Evolutionary conservation across 2,888 invertebrate genomes (phyloP).

Genomic region (Rhabditoides inermis): DNA sequence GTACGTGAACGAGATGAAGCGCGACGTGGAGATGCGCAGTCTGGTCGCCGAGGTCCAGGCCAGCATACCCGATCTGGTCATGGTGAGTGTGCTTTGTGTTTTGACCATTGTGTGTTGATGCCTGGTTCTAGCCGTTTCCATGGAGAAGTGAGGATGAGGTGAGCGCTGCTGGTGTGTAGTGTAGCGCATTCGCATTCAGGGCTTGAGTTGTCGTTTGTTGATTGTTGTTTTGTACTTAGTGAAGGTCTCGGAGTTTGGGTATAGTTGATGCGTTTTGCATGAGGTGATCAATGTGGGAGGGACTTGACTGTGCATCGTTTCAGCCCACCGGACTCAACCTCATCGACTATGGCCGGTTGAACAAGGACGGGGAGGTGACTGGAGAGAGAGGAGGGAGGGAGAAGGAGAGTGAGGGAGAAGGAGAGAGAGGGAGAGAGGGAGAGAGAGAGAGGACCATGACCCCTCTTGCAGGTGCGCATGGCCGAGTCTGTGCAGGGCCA

Average conservation of each 20-base stretch:
- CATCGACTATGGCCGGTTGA: slow-evolving; percentile 79
- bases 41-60: slow-evolving; percentile 82
- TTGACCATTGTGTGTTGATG: background rate
- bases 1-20: slow-evolving; percentile 92
- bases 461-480: slow-evolving; percentile 17
- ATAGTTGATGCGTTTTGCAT: too few species aligned
- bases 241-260: too few species aligned
- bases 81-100: slow-evolving; percentile 29
- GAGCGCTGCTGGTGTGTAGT: too few species aligned
- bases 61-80: slow-evolving; percentile 54
- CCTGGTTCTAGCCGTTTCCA: too few species aligned
- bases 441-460: too few species aligned
- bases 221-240: too few species aligned
- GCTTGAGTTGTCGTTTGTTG: too few species aligned
- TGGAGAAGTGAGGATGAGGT: too few species aligned
- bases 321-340: slow-evolving; percentile 70
- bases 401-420: slow-evolving; percentile 2
- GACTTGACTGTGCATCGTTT: too few species aligned
- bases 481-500: slow-evolving; percentile 16
- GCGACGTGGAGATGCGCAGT: slow-evolving; percentile 84
- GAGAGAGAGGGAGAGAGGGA: slow-evolving; percentile 1
- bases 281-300: too few species aligned
- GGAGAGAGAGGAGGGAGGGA: background rate
- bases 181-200: too few species aligned
- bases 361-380: slow-evolving; percentile 87